phyloP scores from a whole-genome alignment of 2,888 invertebrate species.

The Schrankia costaestrigalis region DNA sequence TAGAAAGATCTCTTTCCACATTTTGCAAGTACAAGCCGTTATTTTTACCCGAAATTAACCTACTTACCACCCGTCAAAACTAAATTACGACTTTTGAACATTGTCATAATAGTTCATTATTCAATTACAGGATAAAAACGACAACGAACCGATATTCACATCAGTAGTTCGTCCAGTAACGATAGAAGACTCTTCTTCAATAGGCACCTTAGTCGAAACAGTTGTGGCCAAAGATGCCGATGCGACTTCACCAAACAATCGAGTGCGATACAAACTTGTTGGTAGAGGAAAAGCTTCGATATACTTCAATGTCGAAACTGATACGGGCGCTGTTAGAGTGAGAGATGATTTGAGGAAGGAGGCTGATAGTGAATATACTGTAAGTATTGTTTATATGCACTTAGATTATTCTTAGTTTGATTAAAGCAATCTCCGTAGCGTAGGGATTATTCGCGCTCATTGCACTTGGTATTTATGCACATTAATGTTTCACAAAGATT shows the following conservation, averaged over 20 bases:
- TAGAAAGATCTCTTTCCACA: no score
- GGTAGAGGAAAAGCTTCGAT: constrained; percentile 90
- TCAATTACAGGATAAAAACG: constrained; percentile 87
- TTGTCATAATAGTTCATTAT: no score
- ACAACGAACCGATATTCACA: constrained; percentile 93
- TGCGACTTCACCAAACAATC: constrained; percentile 91
- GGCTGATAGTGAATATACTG: constrained; percentile 92
- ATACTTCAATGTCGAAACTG: constrained; percentile 93
- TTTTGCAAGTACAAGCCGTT: no score
- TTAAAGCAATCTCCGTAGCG: background rate
- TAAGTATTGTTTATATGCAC: constrained; percentile 45
- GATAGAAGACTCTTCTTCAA: constrained; percentile 89
- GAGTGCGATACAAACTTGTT: constrained; percentile 88
- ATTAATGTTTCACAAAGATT: no score
- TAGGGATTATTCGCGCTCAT: no score
- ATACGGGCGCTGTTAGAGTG: constrained; percentile 89
- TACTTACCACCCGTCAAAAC: no score
- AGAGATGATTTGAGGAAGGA: constrained; percentile 92
- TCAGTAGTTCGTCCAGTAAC: constrained; percentile 91
- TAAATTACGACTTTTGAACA: no score
- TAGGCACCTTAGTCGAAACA: constrained; percentile 89
- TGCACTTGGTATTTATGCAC: no score
- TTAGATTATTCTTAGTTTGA: background rate
- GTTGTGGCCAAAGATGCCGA: constrained; percentile 91
- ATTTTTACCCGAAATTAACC: no score